These are phyloP conservation scores for Allolobophora icterica DNA, from an alignment of 2,888 invertebrate species.

Conservation along the genomic window DNA sequence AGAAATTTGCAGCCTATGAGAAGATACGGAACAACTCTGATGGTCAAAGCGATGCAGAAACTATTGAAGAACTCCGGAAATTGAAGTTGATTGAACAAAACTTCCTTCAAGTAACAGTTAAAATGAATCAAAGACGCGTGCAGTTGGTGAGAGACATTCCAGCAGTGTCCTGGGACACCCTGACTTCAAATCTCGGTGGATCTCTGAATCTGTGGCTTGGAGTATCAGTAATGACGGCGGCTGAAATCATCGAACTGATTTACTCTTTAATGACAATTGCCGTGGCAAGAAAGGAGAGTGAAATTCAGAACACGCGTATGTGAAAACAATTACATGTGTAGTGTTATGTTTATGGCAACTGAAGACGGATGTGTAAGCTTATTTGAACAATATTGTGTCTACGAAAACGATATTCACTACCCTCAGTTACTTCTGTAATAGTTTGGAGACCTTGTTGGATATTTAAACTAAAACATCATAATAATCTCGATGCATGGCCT, in stretches of 20 bases:
- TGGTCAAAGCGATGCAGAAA: neutral
- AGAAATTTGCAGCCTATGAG: neutral
- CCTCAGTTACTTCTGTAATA: no score
- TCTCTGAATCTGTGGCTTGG: neutral
- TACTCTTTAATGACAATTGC: neutral
- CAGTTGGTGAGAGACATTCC: neutral
- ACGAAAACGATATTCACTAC: no score
- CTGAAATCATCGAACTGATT: neutral
- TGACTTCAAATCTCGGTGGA: neutral
- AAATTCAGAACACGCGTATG: no score
- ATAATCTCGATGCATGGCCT: no score
- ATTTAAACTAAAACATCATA: no score
- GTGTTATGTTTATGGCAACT: no score
- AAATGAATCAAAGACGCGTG: neutral
- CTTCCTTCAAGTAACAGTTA: constrained; percentile 7
- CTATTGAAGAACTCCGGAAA: neutral
- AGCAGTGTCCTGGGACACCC: neutral
- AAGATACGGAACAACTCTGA: neutral
- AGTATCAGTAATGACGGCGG: neutral
- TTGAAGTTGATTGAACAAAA: neutral
- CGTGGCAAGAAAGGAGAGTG: no score
- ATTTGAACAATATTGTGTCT: no score
- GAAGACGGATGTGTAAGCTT: no score
- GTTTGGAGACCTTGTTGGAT: no score
- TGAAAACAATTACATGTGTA: no score